These are phyloP conservation scores for Gasteruption jaculator DNA, from an alignment of 2,888 invertebrate species.

Conservation along the genomic window DNA sequence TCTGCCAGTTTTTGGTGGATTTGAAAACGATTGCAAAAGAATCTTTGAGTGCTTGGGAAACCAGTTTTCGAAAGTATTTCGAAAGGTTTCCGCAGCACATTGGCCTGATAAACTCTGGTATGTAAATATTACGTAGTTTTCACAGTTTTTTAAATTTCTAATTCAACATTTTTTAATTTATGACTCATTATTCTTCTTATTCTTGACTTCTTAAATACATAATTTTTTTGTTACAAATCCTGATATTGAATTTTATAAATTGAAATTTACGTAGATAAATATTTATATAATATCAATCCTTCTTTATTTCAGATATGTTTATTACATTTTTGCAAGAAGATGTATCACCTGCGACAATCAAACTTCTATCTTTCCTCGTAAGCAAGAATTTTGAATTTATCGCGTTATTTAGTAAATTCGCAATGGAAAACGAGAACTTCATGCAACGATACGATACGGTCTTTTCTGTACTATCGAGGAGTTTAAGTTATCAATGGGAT, in stretches of 20 bases:
- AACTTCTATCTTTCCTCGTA: slow-evolving; percentile 59
- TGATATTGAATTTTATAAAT: not conserved
- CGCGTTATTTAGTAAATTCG: slow-evolving; percentile 52
- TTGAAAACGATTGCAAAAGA: slow-evolving; percentile 26
- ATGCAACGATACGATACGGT: slow-evolving; percentile 59
- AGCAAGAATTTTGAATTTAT: slow-evolving; percentile 55
- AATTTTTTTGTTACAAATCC: no score
- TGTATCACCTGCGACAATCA: slow-evolving; percentile 50
- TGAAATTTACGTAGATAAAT: not conserved
- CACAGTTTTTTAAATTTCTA: slow-evolving; percentile 3
- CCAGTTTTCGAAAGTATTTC: slow-evolving; percentile 57
- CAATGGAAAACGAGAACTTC: slow-evolving; percentile 49
- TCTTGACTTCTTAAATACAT: no score
- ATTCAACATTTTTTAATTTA: slow-evolving; percentile 2
- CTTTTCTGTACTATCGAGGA: slow-evolving; percentile 58
- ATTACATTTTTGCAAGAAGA: slow-evolving; percentile 23
- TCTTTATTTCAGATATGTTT: slow-evolving; percentile 32
- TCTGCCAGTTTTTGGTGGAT: slow-evolving; percentile 27
- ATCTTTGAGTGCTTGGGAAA: slow-evolving; percentile 55
- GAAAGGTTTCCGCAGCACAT: slow-evolving; percentile 61
- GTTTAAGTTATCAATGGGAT: slow-evolving; percentile 48
- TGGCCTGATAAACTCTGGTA: no score
- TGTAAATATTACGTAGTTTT: slow-evolving; percentile 50
- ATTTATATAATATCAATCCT: slow-evolving; percentile 3
- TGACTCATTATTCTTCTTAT: no score